Base-by-base conservation (phyloP, 2,888 invertebrate genomes). In the Helicoverpa assulta region DNA sequence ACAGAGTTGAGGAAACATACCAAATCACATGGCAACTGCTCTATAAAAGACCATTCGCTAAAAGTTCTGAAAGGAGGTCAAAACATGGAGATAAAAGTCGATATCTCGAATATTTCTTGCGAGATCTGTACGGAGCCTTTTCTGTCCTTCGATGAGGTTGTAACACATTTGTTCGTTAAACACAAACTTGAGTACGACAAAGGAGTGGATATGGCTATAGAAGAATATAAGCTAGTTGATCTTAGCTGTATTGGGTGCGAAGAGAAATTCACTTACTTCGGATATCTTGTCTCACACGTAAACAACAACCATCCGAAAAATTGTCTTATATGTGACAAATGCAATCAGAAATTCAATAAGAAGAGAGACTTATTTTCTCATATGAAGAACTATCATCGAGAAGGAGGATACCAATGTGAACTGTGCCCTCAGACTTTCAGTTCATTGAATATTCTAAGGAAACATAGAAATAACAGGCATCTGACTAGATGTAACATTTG, bases 1-100 rank as follows among this genome's bases (percentile, higher is more conserved):
- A 67, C 85, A 0, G 94, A 94, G 51, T 72, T 95, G 1, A 84
- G 91, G 18, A 89, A 89, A 67, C 95, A 95, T 52, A 95, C 95
- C 0, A 92, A 91, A 70, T 89, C 89, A 0, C 95, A 95, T 70
- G 95, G 95, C 0, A 79, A 89, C 2, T 95, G 94, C 19, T 93
- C 94, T 0, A 93, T 89, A 0, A 85, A 86, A 21, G 95, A 95
- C 56, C 93, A 95, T 85, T 94, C 94, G 0, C 72, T 95, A 0
- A 95, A 94, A 85, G 91, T 94, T 0, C 72, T 95, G 0, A 94
- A 94, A 83, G 95, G 95, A 0, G 94, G 95, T 3, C 92, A 92
- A 40, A 95, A 94, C 69, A 94, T 95, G 94, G 95, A 95, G 77
- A 94, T 95, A 1, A 95, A 95, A 90, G 88, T 95, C 5, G 95